Base-by-base conservation (phyloP, 2,113 vertebrate genomes). In the Hippocampus zosterae region DNA sequence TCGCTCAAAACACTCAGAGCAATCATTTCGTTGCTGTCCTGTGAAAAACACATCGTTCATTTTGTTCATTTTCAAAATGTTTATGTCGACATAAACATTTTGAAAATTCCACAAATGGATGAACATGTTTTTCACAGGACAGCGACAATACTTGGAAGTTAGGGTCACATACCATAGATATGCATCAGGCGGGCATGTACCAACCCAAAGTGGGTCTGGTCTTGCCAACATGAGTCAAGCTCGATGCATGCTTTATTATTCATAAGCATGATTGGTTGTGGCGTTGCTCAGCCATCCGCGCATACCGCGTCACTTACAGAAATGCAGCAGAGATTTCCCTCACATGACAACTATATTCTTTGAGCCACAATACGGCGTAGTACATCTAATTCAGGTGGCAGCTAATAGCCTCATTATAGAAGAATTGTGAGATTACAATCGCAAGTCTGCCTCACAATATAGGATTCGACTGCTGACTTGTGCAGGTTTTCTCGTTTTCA, bases 211-310 rank as follows among this genome's bases (percentile, higher is more conserved):
- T 66, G 66, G 40, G 40, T 41, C 40, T 18, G 60, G 61, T 64
- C 10, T 23, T 13, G 61, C 13, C 40, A 79, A 71, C 66, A 74
- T 37, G 78, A 84, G 78, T 76, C 72, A 79, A 71, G 82, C 75
- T 81, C 76, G 78, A 79, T 78, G 71, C 76, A 69, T 79, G 78
- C 76, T 64, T 64, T 64, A 83, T 79, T 86, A 83, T 89, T 87
- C 76, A 87, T 4, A 2, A 73, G 71, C 66, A 53, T 84, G 77
- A 84, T 82, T 25, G 25, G 71, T 87, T 82, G 81, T 78, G 85
- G 74, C 82, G 21, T 69, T 72, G 81, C 65, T 80, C 87, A 87
- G 81, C 79, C 78, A 73, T 72, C 80, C 79, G 70, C 3, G 13
- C 41, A 63, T 65, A 8, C 68, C 67, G 69, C 48, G 0, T 71